Evolutionary conservation across 2,888 invertebrate genomes (phyloP).

Genomic region (Drymonia ruficornis): DNA sequence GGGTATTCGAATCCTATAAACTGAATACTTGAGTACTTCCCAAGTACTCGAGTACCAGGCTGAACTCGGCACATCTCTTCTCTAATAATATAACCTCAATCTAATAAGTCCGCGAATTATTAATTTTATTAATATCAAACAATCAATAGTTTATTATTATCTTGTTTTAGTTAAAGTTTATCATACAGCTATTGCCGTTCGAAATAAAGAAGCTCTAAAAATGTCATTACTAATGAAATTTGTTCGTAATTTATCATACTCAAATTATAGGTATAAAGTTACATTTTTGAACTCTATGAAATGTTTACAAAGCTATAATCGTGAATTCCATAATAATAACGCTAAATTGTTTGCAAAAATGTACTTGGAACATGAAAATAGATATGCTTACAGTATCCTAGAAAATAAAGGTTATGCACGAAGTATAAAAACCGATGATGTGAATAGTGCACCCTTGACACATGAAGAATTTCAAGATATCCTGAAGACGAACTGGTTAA

Average conservation of each 20-base stretch:
- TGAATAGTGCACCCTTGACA: slow-evolving; percentile 23
- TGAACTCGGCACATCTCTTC: no score
- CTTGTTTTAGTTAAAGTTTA: no score
- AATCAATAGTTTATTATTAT: no score
- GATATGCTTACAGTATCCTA: slow-evolving; percentile 70
- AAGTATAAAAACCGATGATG: slow-evolving; percentile 35
- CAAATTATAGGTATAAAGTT: slow-evolving; percentile 24
- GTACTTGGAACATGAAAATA: slow-evolving; percentile 72
- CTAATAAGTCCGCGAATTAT: no score
- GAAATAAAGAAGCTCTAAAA: slow-evolving; percentile 1
- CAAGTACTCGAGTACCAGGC: no score
- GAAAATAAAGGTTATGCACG: slow-evolving; percentile 62
- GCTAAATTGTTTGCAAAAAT: slow-evolving; percentile 54
- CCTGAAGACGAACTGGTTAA: slow-evolving; percentile 55
- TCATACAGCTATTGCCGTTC: not conserved
- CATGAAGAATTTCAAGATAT: slow-evolving; percentile 52
- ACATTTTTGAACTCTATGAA: slow-evolving; percentile 14
- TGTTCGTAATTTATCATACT: slow-evolving; percentile 28
- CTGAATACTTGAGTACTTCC: no score
- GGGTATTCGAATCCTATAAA: no score
- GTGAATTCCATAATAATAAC: slow-evolving; percentile 49
- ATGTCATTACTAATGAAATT: slow-evolving; percentile 40
- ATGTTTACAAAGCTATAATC: slow-evolving; percentile 30
- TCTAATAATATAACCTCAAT: no score
- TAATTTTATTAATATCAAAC: no score